Conservation (phyloP, 2,797 vertebrate species). For the Allobates femoralis region DNA sequence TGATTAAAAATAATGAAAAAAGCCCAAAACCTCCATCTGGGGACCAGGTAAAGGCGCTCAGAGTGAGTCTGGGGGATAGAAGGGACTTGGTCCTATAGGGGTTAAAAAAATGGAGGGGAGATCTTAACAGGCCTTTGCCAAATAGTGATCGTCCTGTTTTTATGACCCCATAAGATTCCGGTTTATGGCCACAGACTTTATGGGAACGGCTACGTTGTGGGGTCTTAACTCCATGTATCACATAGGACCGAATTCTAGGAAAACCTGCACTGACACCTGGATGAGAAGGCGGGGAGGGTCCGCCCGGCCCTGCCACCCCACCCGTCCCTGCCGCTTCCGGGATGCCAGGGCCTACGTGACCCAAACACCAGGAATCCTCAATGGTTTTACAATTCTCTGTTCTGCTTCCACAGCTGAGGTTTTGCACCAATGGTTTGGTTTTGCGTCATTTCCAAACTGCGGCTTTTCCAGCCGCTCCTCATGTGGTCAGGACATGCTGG, state of each 20-base stretch:
- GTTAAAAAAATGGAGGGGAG: not conserved
- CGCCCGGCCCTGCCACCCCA: not conserved
- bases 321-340: no score
- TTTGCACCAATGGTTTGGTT: not conserved
- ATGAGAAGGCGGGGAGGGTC: not conserved
- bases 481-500: no score
- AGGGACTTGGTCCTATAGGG: not conserved
- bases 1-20: no score
- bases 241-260: not conserved
- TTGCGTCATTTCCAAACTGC: not conserved
- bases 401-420: not conserved
- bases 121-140: not conserved
- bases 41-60: no score
- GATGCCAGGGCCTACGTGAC: no score
- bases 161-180: not conserved
- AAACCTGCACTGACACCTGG: not conserved
- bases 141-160: not conserved
- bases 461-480: no score
- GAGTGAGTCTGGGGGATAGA: not conserved
- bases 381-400: not conserved
- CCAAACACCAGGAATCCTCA: not conserved
- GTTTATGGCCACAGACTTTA: not conserved
- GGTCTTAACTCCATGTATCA: not conserved
- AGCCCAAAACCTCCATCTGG: no score
- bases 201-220: not conserved